Percentiles rank a stretch among this genome's conserved stretches.
Evolutionary conservation across 2,888 invertebrate genomes (phyloP).

Genomic region (Drosophila flavopinicola): DNA sequence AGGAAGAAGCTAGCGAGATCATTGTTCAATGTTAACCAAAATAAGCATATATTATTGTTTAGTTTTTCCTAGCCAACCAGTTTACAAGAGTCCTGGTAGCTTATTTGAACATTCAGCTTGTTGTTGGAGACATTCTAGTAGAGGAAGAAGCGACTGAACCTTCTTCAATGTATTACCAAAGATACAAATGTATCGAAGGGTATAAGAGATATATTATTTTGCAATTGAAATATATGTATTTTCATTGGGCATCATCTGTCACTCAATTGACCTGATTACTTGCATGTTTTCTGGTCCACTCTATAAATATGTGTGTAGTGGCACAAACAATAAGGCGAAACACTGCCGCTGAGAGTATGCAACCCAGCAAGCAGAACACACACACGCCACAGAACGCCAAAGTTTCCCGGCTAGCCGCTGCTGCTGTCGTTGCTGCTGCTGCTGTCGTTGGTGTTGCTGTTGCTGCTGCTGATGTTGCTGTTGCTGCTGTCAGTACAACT

Average conservation of each 20-base stretch:
- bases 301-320: slow-evolving; percentile 70
- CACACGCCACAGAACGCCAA: slow-evolving; percentile 41
- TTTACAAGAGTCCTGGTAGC: no score
- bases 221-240: no score
- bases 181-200: no score
- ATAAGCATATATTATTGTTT: no score
- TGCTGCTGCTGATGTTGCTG: background rate
- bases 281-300: slow-evolving; percentile 57
- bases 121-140: no score
- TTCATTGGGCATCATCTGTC: slow-evolving; percentile 29
- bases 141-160: no score
- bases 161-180: no score
- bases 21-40: no score
- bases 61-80: no score
- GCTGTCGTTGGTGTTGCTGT: slow-evolving; percentile 13
- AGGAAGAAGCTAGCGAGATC: no score
- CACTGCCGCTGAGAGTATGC: slow-evolving; percentile 47
- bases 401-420: slow-evolving; percentile 46
- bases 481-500: slow-evolving; percentile 13
- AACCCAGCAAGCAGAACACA: slow-evolving; percentile 36
- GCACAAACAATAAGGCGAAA: slow-evolving; percentile 59
- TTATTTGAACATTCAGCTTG: no score
- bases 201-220: no score
- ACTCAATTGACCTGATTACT: slow-evolving; percentile 76
- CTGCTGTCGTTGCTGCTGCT: slow-evolving; percentile 15